Percentiles rank a stretch among this genome's conserved stretches.
These are phyloP conservation scores for Lepilemur septentrionalis DNA, from an alignment of 2,797 vertebrate species.

Conservation along the genomic window DNA sequence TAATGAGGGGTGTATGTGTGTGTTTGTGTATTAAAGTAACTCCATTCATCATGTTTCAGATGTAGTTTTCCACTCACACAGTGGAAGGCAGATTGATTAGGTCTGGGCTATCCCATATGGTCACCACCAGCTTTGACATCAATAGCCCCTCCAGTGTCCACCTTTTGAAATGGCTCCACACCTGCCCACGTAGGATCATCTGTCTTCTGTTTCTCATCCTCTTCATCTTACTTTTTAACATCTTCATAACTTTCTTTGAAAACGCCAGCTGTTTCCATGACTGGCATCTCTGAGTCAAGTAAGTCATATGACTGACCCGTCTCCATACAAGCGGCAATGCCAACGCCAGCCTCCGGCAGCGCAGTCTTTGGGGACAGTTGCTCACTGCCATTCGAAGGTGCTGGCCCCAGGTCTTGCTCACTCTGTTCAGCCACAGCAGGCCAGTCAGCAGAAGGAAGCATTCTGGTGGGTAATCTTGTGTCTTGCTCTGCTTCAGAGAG, in stretches of 20 bases:
- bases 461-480: constrained; percentile 43
- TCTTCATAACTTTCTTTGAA: constrained; percentile 75
- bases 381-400: constrained; percentile 70
- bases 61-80: background rate
- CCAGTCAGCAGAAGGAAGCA: constrained; percentile 67
- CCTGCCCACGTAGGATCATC: constrained; percentile 77
- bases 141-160: constrained; percentile 80
- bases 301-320: constrained; percentile 77
- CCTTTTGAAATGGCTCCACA: constrained; percentile 83
- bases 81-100: background rate
- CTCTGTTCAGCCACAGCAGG: constrained; percentile 76
- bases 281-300: constrained; percentile 79
- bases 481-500: constrained; percentile 78
- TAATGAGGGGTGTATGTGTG: background rate
- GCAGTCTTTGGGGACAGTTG: constrained; percentile 79
- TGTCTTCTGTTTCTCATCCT: constrained; percentile 45
- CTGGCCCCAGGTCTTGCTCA: constrained; percentile 73
- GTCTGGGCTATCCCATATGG: background rate
- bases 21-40: background rate
- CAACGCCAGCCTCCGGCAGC: constrained; percentile 76
- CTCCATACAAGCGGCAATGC: constrained; percentile 85
- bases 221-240: constrained; percentile 76
- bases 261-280: constrained; percentile 75
- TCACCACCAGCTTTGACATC: constrained; percentile 49
- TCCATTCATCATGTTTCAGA: too few species aligned